Percentiles rank a stretch among this genome's conserved stretches.
Conservation (phyloP, 35 echinoderm and acorn worm genomes). For the Amphiura filiformis region DNA sequence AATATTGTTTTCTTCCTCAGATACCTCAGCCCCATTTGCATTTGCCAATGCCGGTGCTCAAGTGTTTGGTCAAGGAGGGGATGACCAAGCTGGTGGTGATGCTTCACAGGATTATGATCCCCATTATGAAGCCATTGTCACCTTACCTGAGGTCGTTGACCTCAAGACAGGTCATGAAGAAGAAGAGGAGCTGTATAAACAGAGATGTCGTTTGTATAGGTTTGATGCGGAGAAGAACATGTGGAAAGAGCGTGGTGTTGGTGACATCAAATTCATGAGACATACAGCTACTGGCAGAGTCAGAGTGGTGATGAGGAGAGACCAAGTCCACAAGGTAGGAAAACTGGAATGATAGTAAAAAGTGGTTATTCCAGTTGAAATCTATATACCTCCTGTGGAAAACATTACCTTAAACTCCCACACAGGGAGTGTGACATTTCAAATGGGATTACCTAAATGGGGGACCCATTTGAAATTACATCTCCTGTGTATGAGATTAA, state of each 20-base stretch:
- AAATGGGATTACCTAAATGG: neutral
- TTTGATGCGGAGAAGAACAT: slow-evolving; percentile 31
- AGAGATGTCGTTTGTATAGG: slow-evolving; percentile 54
- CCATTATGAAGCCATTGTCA: slow-evolving; percentile 67
- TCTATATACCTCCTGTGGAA: too few species aligned
- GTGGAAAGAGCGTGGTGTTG: slow-evolving; percentile 87
- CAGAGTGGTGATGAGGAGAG: slow-evolving; percentile 69
- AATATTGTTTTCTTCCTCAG: neutral
- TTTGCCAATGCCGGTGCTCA: slow-evolving; percentile 62
- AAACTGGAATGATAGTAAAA: too few species aligned
- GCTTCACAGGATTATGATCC: slow-evolving; percentile 59
- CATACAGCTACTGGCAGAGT: slow-evolving; percentile 40
- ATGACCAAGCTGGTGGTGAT: neutral
- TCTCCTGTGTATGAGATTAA: neutral
- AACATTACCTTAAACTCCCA: too few species aligned
- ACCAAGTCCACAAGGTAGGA: slow-evolving; percentile 64
- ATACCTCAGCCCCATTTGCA: slow-evolving; percentile 14
- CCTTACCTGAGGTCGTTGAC: slow-evolving; percentile 24
- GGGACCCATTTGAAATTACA: neutral
- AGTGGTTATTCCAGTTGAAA: neutral
- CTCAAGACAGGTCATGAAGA: slow-evolving; percentile 67
- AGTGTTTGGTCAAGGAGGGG: slow-evolving; percentile 32
- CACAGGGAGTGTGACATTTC: neutral
- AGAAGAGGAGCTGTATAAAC: slow-evolving; percentile 46
- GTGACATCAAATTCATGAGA: slow-evolving; percentile 63